Percentiles rank a stretch among this genome's conserved stretches.
phyloP scores from a whole-genome alignment of 2,888 invertebrate species.

The Lamellibrachia columna region DNA sequence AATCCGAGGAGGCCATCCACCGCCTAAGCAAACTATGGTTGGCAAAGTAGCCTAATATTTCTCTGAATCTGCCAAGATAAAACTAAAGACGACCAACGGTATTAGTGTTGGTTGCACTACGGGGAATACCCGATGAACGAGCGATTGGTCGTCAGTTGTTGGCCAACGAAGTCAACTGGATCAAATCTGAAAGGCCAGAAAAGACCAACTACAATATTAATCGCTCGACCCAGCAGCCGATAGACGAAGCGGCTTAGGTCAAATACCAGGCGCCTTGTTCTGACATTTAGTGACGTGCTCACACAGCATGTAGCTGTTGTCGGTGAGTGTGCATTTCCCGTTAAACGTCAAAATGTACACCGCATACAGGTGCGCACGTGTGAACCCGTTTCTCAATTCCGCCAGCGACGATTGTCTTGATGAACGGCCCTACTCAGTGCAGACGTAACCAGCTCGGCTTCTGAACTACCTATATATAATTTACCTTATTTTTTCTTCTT shows the following conservation, averaged over 20 bases:
- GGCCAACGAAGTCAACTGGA: neutral
- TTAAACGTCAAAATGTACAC: neutral
- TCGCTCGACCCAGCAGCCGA: neutral
- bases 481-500: no score
- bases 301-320: neutral
- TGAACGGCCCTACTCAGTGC: neutral
- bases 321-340: neutral
- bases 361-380: neutral
- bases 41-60: neutral
- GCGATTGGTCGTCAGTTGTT: neutral
- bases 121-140: neutral
- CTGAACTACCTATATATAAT: neutral
- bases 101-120: neutral
- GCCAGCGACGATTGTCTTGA: neutral
- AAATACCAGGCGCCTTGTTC: neutral
- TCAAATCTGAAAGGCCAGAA: neutral
- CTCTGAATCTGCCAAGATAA: neutral
- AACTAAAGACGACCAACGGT: neutral
- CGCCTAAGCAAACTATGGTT: neutral
- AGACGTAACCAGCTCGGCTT: neutral
- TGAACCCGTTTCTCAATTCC: neutral
- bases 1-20: neutral
- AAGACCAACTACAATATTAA: neutral
- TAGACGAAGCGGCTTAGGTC: neutral
- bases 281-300: neutral